Evolutionary conservation across 37 sponge, comb jelly and placozoan genomes (phyloP).

Genomic region (Dysidea cf. avara): DNA sequence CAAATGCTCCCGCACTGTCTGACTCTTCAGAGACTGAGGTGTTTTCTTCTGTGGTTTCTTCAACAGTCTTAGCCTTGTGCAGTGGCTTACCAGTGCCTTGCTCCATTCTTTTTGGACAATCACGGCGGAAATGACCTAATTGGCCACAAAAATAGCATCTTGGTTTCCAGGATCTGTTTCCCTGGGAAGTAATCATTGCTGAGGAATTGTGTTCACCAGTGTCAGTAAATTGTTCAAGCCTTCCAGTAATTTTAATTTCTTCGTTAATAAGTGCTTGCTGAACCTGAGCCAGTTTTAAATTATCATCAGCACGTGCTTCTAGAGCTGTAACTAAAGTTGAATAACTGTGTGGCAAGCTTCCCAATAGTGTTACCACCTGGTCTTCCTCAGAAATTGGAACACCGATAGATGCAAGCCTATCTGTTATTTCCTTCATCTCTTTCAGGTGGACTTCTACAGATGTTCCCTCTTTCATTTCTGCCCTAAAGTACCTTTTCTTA

Average conservation of each 20-base stretch:
- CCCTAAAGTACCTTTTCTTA: conserved; percentile 49
- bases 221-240: too few relatives aligned
- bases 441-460: conserved; percentile 43
- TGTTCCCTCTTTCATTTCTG: conserved; percentile 50
- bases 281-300: conserved; percentile 20
- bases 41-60: conserved; percentile 10
- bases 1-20: conserved; percentile 10
- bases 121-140: conserved; percentile 23
- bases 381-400: conserved; percentile 46
- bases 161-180: conserved; percentile 2
- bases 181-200: too few relatives aligned
- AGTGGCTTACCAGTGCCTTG: background rate
- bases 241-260: conserved; percentile 6
- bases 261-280: conserved; percentile 51
- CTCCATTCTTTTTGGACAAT: conserved; percentile 8
- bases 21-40: background rate
- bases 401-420: conserved; percentile 49
- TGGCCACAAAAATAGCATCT: conserved; percentile 20
- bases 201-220: too few relatives aligned
- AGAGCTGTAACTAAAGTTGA: conserved; percentile 52
- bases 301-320: conserved; percentile 44
- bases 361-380: conserved; percentile 46
- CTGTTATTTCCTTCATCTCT: conserved; percentile 55
- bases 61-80: conserved; percentile 29
- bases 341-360: conserved; percentile 32